Base-by-base conservation (phyloP, 2,797 vertebrate genomes). In the Hydrolagus colliei region DNA sequence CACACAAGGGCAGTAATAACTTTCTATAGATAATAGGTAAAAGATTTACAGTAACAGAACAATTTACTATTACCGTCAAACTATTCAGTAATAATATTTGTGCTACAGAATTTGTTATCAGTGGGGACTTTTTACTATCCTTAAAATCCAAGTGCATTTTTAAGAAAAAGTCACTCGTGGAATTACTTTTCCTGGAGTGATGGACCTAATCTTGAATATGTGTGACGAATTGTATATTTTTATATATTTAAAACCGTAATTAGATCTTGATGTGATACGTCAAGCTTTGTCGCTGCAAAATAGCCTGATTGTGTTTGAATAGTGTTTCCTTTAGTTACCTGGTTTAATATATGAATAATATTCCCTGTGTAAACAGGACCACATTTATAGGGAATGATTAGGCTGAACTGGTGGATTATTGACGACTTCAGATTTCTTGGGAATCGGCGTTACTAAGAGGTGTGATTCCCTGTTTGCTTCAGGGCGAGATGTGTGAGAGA, bases 401-500 rank as follows among this genome's bases (percentile, higher is more conserved):
- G 95, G 94, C 91, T 96, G 95, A 95, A 95, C 94, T 96, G 93
- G 95, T 97, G 93, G 94, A 94, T 95, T 94, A 93, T 93, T 94
- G 94, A 92, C 94, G 92, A 93, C 94, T 95, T 93, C 85, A 88
- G 72, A 76, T 88, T 89, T 89, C 90, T 95, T 97, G 96, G 96
- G 95, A 98, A 92, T 97, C 96, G 95, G 96, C 96, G 95, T 97
- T 97, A 99, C 98, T 99, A 99, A 99, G 98, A 97, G 97, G 97
- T 99, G 97, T 99, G 96, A 99, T 98, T 99, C 97, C 98, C 98
- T 99, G 97, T 99, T 97, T 99, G 97, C 98, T 99, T 98, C 98
- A 99, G 98, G 98, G 97, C 96, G 96, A 97, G 97, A 98, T 99
- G 97, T 98, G 97, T 98, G 97, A 98, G 97, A 98, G 97, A 98